Conservation (phyloP, 1,140 invertebrate species). For the Asbolus verrucosus region DNA sequence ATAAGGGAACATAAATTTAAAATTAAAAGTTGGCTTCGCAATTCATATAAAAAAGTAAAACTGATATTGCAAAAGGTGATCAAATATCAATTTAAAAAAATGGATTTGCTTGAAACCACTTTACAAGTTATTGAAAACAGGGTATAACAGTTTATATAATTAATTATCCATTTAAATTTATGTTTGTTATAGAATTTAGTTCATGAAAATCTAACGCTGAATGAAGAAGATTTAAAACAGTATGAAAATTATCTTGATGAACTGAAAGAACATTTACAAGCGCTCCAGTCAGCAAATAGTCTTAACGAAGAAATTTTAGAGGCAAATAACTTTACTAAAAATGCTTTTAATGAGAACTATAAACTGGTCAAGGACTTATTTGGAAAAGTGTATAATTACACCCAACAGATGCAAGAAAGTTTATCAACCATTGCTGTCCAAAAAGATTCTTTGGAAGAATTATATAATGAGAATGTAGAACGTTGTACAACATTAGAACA, state of each 20-base stretch:
- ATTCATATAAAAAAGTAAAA: no score
- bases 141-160: constrained; percentile 13
- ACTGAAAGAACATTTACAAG: background rate
- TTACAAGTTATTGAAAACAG: background rate
- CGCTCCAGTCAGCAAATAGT: background rate
- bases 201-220: background rate
- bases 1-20: no score
- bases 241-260: constrained; percentile 7
- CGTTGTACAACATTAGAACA: background rate
- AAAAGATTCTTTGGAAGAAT: background rate
- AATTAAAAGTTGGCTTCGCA: no score
- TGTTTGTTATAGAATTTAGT: background rate
- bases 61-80: no score
- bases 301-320: constrained; percentile 5
- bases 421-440: background rate
- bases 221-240: background rate
- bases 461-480: background rate
- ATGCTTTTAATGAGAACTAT: constrained; percentile 14
- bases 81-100: no score
- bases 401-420: background rate
- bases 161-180: background rate
- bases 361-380: background rate
- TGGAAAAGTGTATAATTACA: background rate
- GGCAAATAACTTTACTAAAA: constrained; percentile 19
- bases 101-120: no score